Percentiles rank a stretch among this genome's conserved stretches.
Conservation (phyloP, 1,140 invertebrate genomes). For the Apocrypta bakeri region DNA sequence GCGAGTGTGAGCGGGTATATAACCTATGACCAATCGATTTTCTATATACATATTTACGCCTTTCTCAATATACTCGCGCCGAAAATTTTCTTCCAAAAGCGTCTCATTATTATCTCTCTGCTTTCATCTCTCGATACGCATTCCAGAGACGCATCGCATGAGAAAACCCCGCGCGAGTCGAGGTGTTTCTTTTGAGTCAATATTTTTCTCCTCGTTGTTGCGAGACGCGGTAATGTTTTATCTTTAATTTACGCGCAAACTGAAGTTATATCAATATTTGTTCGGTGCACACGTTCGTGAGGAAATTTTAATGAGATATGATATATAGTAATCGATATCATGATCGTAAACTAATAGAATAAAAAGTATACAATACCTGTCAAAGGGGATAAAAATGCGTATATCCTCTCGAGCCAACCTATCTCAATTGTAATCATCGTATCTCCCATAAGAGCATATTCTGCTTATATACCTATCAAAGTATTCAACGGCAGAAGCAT, state of each 20-base stretch:
- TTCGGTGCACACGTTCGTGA: no score
- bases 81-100: conserved; percentile 25
- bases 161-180: no score
- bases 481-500: background rate
- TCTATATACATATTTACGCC: conserved; percentile 10
- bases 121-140: conserved; percentile 15
- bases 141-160: background rate
- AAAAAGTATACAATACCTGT: no score
- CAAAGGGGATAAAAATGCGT: background rate
- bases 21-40: conserved; percentile 41
- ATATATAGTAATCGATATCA: no score
- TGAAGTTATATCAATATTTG: background rate
- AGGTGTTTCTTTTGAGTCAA: conserved; percentile 5
- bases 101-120: conserved; percentile 5
- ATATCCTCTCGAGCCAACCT: no score
- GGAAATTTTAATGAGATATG: no score
- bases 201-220: background rate
- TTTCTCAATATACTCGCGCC: conserved; percentile 8
- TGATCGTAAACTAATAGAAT: no score
- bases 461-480: background rate
- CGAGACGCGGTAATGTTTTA: background rate
- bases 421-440: background rate
- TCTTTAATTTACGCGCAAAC: background rate
- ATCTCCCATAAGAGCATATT: background rate
- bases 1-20: no score